phyloP scores from a whole-genome alignment of 2,797 vertebrate genomes.

The Acomys russatus region DNA sequence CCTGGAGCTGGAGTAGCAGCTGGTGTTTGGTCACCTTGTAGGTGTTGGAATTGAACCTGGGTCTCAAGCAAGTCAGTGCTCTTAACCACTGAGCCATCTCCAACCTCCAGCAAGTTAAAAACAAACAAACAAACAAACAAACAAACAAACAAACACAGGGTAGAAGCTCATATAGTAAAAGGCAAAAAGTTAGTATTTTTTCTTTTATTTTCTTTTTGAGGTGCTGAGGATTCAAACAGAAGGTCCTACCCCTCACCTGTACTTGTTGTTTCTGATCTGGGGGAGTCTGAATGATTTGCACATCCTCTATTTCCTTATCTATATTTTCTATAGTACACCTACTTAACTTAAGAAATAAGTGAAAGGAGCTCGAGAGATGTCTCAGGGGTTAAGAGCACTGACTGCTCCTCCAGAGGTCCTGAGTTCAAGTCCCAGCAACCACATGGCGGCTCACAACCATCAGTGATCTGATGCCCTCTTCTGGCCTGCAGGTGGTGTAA shows the following conservation, averaged over 20 bases:
- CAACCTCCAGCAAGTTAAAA: neutral
- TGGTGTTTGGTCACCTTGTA: neutral
- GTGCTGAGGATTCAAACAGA: neutral
- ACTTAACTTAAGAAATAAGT: neutral
- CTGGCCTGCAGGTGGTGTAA: too few species aligned
- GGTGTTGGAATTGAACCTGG: neutral
- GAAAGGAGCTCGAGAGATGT: too few species aligned
- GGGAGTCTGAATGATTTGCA: neutral
- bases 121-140: too few species aligned
- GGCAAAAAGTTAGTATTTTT: neutral
- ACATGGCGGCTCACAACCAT: too few species aligned
- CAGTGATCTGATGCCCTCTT: too few species aligned
- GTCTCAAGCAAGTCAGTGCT: neutral
- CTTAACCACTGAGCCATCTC: neutral
- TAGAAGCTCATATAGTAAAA: neutral
- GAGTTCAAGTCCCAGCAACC: too few species aligned
- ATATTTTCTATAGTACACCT: neutral
- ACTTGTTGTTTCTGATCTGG: slow-evolving; percentile 37
- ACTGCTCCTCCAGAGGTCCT: too few species aligned
- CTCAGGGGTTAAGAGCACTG: too few species aligned
- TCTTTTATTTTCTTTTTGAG: neutral
- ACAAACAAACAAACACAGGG: neutral
- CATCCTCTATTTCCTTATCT: slow-evolving; percentile 53
- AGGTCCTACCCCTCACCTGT: too few species aligned
- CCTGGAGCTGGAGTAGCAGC: neutral